phyloP scores from a whole-genome alignment of 2,113 vertebrate species.

The Melanocharis versteri region DNA sequence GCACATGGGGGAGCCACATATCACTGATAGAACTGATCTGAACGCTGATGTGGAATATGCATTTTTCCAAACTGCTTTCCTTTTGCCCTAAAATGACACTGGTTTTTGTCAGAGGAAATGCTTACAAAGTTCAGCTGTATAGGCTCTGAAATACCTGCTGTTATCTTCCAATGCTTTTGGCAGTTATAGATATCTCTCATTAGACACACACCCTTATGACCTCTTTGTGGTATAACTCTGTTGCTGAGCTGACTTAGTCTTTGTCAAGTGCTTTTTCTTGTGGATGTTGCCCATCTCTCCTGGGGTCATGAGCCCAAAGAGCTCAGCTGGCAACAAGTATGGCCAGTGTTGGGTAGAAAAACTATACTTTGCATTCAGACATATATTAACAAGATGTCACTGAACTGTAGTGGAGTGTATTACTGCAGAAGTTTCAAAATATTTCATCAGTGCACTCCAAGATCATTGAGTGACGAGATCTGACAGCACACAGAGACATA shows the following conservation, averaged over 20 bases:
- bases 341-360: not conserved
- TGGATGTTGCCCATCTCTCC: not conserved
- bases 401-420: not conserved
- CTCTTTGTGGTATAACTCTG: not conserved
- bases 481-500: not conserved
- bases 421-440: not conserved
- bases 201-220: not conserved
- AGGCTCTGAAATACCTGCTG: not conserved
- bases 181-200: not conserved
- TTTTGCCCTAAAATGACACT: not conserved
- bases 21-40: not conserved
- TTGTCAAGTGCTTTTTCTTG: not conserved
- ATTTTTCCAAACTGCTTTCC: not conserved
- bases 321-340: not conserved
- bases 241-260: not conserved
- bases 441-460: not conserved
- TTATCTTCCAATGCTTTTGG: not conserved
- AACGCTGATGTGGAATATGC: not conserved
- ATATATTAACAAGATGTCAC: not conserved
- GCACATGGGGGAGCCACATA: rapidly evolving
- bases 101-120: not conserved
- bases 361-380: not conserved
- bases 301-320: not conserved
- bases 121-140: not conserved
- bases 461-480: not conserved